Conservation (phyloP, 2,888 invertebrate genomes). For the Sarcophaga rosellei region DNA sequence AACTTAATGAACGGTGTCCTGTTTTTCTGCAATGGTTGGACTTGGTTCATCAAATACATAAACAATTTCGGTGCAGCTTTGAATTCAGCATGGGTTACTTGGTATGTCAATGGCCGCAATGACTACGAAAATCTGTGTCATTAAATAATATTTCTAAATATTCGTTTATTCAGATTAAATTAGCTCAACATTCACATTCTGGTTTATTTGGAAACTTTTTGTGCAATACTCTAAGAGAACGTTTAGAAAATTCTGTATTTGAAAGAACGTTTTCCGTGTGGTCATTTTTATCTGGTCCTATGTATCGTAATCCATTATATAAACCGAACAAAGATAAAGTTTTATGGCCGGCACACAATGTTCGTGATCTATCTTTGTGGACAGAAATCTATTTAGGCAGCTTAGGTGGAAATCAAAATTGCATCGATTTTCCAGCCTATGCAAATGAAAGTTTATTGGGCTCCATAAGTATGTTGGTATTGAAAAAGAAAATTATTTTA, state of each 20-base stretch:
- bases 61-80: constrained; percentile 95
- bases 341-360: constrained; percentile 92
- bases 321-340: constrained; percentile 83
- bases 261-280: constrained; percentile 92
- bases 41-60: constrained; percentile 94
- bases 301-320: constrained; percentile 94
- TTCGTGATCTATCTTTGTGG: constrained; percentile 92
- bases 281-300: constrained; percentile 90
- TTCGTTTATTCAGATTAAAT: constrained; percentile 88
- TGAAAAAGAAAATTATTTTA: background rate
- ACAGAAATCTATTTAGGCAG: constrained; percentile 90
- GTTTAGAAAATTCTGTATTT: constrained; percentile 84
- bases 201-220: constrained; percentile 98
- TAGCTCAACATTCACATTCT: constrained; percentile 97
- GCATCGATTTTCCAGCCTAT: constrained; percentile 79
- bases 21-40: constrained; percentile 99
- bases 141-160: constrained; percentile 61
- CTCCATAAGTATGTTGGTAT: constrained; percentile 73
- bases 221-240: constrained; percentile 91
- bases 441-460: constrained; percentile 76
- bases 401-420: constrained; percentile 81
- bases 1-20: constrained; percentile 97
- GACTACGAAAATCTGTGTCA: no score
- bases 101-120: constrained; percentile 82
- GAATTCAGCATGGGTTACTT: constrained; percentile 97